Evolutionary conservation across 2,888 invertebrate species (phyloP).

Genomic region (Pseudoips prasinana): DNA sequence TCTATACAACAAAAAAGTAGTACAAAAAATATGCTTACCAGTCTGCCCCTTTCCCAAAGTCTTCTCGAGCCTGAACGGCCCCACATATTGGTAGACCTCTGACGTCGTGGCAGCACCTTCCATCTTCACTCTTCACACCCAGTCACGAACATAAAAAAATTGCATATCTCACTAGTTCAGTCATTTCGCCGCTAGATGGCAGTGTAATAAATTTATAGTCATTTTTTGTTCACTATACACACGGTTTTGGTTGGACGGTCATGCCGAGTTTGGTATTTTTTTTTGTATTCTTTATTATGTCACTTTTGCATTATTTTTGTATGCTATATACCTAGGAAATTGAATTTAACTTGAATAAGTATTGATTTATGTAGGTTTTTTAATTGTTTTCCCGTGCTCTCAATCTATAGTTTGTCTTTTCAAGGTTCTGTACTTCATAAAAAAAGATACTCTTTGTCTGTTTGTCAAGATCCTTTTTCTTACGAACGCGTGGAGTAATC

Average conservation of each 20-base stretch:
- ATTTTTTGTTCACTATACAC: conserved; percentile 13
- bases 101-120: conserved; percentile 64
- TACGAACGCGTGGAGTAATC: too few species aligned
- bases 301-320: conserved; percentile 9
- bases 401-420: too few species aligned
- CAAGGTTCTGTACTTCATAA: too few species aligned
- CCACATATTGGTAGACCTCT: conserved; percentile 95
- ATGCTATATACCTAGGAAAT: too few species aligned
- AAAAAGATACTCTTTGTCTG: too few species aligned
- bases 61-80: conserved; percentile 99
- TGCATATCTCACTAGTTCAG: conserved; percentile 36
- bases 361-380: too few species aligned
- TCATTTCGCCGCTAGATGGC: conserved; percentile 32
- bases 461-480: too few species aligned
- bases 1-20: too few species aligned
- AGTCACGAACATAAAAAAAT: conserved; percentile 37
- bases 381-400: conserved; percentile 17
- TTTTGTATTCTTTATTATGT: conserved; percentile 3
- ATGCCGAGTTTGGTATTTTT: conserved; percentile 13
- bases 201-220: conserved; percentile 23
- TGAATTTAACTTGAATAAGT: too few species aligned
- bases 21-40: too few species aligned
- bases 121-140: conserved; percentile 55
- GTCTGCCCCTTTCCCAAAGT: conserved; percentile 99
- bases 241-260: conserved; percentile 15